These are phyloP conservation scores for Ictalurus punctatus DNA, from an alignment of 2,113 vertebrate species.

Conservation along the genomic window DNA sequence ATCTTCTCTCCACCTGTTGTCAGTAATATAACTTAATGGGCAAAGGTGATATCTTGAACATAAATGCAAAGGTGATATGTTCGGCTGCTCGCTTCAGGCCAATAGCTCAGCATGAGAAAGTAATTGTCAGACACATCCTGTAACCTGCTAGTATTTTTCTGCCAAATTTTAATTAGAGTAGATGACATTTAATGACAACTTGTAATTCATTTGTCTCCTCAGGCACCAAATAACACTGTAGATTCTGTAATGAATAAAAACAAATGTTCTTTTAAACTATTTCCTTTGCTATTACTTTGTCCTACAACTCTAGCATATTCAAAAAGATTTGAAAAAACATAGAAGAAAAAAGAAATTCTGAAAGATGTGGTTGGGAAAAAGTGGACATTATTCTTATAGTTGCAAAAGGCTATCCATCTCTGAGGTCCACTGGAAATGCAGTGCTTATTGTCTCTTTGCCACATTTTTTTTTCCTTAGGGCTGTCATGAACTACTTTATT, in stretches of 20 bases:
- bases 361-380: too few species aligned
- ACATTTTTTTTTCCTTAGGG: too few species aligned
- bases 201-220: slow-evolving; percentile 48
- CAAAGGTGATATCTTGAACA: not conserved
- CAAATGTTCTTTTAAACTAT: slow-evolving; percentile 24
- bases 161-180: slow-evolving; percentile 53
- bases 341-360: not conserved
- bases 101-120: slow-evolving; percentile 32
- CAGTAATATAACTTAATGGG: not conserved
- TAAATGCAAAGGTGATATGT: slow-evolving; percentile 37
- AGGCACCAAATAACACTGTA: slow-evolving; percentile 26
- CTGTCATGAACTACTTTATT: too few species aligned
- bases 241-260: slow-evolving; percentile 28
- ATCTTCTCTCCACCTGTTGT: not conserved
- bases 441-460: too few species aligned
- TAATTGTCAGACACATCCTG: slow-evolving; percentile 38
- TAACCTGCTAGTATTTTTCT: slow-evolving; percentile 35
- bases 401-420: too few species aligned
- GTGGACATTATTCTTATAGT: too few species aligned
- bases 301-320: not conserved
- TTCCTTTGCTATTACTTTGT: slow-evolving; percentile 15
- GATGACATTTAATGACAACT: slow-evolving; percentile 52
- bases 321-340: too few species aligned
- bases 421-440: too few species aligned
- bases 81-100: slow-evolving; percentile 40